A percentile compares a stretch with the other conserved stretches of the same genome.
phyloP scores from a whole-genome alignment of 2,888 invertebrate genomes.

The Drosophila siamana region DNA sequence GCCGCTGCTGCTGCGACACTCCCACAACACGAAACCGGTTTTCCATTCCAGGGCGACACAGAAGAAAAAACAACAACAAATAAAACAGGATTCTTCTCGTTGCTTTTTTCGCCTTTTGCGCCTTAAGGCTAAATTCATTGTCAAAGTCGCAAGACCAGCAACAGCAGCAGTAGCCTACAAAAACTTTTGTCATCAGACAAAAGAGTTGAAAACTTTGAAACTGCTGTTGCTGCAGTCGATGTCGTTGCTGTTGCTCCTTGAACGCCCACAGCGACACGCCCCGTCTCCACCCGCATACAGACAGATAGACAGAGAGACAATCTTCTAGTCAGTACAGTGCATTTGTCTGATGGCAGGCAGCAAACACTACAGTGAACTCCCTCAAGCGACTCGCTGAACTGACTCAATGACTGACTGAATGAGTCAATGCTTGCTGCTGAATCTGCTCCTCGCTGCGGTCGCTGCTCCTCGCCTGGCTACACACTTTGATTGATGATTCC shows the following conservation, averaged over 20 bases:
- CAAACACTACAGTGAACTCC: constrained; percentile 42
- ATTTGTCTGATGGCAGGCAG: constrained; percentile 52
- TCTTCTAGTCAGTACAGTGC: constrained; percentile 47
- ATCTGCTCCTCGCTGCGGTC: constrained; percentile 24
- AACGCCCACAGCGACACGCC: constrained; percentile 45
- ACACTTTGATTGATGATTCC: constrained; percentile 74
- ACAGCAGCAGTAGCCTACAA: constrained; percentile 65
- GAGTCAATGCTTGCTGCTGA: constrained; percentile 29
- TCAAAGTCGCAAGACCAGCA: constrained; percentile 69
- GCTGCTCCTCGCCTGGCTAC: constrained; percentile 37
- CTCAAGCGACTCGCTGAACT: constrained; percentile 47
- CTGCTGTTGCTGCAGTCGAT: constrained; percentile 9
- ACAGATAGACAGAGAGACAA: constrained; percentile 19
- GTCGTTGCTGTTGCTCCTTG: constrained; percentile 3
- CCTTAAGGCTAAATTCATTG: constrained; percentile 80
- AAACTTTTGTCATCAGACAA: constrained; percentile 80
- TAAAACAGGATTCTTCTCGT: constrained; percentile 67
- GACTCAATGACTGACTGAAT: constrained; percentile 53
- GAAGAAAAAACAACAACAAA: too few relatives aligned
- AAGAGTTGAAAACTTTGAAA: constrained; percentile 69
- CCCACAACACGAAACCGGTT: constrained; percentile 73
- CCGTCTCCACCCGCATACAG: constrained; percentile 18
- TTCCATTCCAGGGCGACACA: constrained; percentile 55
- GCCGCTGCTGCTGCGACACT: constrained; percentile 50
- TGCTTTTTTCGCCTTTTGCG: constrained; percentile 42